Conservation (phyloP, 2,888 invertebrate genomes). For the Aphrophora alni region DNA sequence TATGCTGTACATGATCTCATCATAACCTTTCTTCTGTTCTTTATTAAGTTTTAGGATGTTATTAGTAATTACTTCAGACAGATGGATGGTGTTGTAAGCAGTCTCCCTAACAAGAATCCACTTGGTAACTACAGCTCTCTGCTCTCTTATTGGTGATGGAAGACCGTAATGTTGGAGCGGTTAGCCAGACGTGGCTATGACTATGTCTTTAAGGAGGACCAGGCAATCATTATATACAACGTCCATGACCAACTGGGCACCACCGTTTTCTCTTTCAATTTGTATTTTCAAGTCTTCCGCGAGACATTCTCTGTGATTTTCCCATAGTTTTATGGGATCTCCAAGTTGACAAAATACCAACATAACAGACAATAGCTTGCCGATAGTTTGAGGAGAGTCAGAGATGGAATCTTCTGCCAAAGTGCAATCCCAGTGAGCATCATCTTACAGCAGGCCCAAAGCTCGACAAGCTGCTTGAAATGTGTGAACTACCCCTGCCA, state of each 20-base stretch:
- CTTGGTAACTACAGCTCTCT: no score
- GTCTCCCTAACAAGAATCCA: no score
- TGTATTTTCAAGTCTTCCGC: background rate
- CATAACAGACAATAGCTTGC: constrained; percentile 37
- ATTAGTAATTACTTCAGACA: no score
- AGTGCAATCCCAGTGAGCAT: constrained; percentile 52
- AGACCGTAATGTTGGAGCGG: constrained; percentile 39
- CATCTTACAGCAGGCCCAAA: constrained; percentile 49
- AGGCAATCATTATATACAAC: constrained; percentile 52
- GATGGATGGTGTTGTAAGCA: no score
- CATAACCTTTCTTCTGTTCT: no score
- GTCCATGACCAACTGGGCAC: constrained; percentile 18
- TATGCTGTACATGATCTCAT: no score
- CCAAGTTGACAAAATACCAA: constrained; percentile 41
- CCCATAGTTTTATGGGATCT: constrained; percentile 44
- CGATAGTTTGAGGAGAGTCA: constrained; percentile 41
- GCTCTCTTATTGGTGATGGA: constrained; percentile 21
- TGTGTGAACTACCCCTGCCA: constrained; percentile 54
- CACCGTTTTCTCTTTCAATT: background rate
- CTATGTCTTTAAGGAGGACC: constrained; percentile 17
- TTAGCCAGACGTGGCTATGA: constrained; percentile 3
- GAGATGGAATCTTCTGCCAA: constrained; percentile 50
- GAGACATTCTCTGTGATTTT: constrained; percentile 24
- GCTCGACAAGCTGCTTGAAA: constrained; percentile 53
- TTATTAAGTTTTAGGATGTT: no score